A percentile compares a stretch with the other conserved stretches of the same genome.
These are phyloP conservation scores for Lymantria dispar DNA, from an alignment of 2,888 invertebrate genomes.

Conservation along the genomic window DNA sequence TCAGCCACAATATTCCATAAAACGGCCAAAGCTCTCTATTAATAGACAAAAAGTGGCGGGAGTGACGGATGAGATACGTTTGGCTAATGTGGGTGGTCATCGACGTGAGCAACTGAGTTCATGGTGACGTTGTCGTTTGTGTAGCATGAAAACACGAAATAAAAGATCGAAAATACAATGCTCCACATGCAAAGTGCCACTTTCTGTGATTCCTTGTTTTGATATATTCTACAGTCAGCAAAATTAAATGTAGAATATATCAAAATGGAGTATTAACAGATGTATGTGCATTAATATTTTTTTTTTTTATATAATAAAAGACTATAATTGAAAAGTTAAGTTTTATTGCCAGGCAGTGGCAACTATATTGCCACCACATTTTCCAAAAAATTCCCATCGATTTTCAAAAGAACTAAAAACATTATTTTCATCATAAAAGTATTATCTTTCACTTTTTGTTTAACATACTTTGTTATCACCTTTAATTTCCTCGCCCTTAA, in stretches of 20 bases:
- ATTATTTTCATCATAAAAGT: no score
- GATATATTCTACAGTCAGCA: conserved; percentile 4
- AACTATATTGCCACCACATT: no score
- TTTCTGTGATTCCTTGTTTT: conserved; percentile 19
- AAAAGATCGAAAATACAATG: conserved; percentile 17
- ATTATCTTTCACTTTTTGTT: no score
- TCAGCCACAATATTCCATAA: conserved; percentile 16
- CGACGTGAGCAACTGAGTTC: conserved; percentile 14
- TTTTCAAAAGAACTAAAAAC: no score
- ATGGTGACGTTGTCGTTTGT: conserved; percentile 19
- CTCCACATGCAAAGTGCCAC: conserved; percentile 18
- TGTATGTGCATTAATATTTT: no score
- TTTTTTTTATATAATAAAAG: no score
- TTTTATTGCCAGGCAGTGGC: no score
- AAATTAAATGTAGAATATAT: neutral
- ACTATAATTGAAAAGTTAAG: no score
- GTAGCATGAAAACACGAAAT: conserved; percentile 7
- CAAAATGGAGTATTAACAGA: no score
- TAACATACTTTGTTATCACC: no score
- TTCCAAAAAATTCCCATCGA: no score
- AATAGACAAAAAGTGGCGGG: conserved; percentile 18
- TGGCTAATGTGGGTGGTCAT: conserved; percentile 15
- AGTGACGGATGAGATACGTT: conserved; percentile 12
- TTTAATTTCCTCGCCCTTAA: no score
- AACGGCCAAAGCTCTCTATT: conserved; percentile 14